Base-by-base conservation (phyloP, 2,888 invertebrate species). In the Calephelis perditalis region DNA sequence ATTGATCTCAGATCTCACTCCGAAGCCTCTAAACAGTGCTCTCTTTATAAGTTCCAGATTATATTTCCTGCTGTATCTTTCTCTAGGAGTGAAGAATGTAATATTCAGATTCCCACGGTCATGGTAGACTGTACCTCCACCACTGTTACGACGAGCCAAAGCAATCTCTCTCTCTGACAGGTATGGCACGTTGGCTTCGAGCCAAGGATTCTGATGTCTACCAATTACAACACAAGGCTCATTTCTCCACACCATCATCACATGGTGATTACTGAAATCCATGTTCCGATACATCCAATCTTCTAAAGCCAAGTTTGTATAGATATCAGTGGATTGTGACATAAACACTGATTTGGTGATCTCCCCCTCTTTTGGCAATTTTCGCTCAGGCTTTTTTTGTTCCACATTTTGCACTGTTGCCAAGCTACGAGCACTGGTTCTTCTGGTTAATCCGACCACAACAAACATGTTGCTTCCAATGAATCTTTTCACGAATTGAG, bases 61-160 rank as follows among this genome's bases (percentile, higher is more conserved):
- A 73, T 94, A 94, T 73, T 94, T 94, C 62, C 99, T 92, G 81
- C 97, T 94, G 79, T 99, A 98, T 62, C 94, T 92, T 68, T 95
- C 94, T 67, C 95, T 92, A 3, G 95, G 93, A 10, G 97, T 96
- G 74, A 99, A 96, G 82, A 99, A 98, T 0, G 98, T 96, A 67
- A 98, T 92, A 86, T 98, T 99, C 0, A 98, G 89, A 87, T 98
- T 98, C 62, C 98, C 98, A 67, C 93, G 86, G 82, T 99, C 99
- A 81, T 99, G 99, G 82, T 97, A 99, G 36, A 99, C 98, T 5
- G 98, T 95, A 37, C 99, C 99, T 64, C 99, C 96, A 40, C 99
- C 99, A 82, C 98, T 98, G 76, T 97, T 97, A 52, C 99, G 92
- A 62, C 99, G 92, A 0, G 96, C 98, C 64, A 98, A 74, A 10